Percentiles rank a stretch among this genome's conserved stretches.
These are phyloP conservation scores for Ditula angustiorana DNA, from an alignment of 2,888 invertebrate species.

Conservation along the genomic window DNA sequence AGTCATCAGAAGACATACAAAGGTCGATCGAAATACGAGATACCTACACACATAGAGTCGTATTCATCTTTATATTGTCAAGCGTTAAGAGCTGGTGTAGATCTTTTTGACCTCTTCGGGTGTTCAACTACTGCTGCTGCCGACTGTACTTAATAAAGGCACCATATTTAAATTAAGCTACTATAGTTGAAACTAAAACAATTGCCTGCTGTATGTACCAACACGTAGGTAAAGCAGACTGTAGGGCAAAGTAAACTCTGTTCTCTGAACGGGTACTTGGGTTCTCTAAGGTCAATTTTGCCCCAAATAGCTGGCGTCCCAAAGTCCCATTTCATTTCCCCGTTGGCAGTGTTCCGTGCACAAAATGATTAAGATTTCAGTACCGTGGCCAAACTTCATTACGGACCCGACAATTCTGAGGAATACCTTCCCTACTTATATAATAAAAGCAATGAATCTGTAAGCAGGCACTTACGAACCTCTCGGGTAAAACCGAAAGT, in stretches of 20 bases:
- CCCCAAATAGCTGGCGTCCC: background rate
- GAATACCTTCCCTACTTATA: slow-evolving; percentile 30
- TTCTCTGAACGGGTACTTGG: background rate
- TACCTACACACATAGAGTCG: too few relatives aligned
- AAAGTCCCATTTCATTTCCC: slow-evolving; percentile 2
- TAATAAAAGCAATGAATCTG: slow-evolving; percentile 47
- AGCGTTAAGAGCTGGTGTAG: too few relatives aligned
- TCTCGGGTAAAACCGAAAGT: slow-evolving; percentile 43
- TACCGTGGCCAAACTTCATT: slow-evolving; percentile 45
- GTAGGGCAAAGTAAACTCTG: background rate
- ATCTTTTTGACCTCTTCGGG: too few relatives aligned
- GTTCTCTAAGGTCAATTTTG: slow-evolving; percentile 35
- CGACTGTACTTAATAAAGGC: too few relatives aligned
- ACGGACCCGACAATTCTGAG: slow-evolving; percentile 46
- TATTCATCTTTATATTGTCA: too few relatives aligned
- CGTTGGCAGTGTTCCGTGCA: slow-evolving; percentile 21
- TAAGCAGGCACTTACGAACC: slow-evolving; percentile 56
- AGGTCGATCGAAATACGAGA: too few relatives aligned
- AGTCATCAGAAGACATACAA: too few relatives aligned
- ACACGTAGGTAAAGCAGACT: background rate
- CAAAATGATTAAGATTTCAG: slow-evolving; percentile 51
- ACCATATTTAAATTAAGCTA: background rate
- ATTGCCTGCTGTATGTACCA: background rate
- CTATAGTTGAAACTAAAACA: background rate
- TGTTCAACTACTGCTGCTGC: too few relatives aligned